Percentiles rank a stretch among this genome's conserved stretches.
These are phyloP conservation scores for Metellina segmentata DNA, from an alignment of 2,888 invertebrate genomes.

Conservation along the genomic window DNA sequence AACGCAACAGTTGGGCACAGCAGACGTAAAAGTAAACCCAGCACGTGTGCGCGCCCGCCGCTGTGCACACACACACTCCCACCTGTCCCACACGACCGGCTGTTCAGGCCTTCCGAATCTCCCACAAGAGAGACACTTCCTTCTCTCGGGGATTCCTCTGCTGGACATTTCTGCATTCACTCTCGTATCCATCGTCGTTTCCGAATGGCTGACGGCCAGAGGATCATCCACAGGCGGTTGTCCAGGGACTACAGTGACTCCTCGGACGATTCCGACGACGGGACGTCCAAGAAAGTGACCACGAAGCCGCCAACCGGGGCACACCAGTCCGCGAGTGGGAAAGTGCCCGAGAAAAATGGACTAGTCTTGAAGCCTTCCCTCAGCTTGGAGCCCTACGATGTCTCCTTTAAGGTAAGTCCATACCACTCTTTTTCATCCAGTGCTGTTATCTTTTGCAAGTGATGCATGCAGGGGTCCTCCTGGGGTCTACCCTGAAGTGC, in stretches of 20 bases:
- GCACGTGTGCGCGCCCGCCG: conserved; percentile 46
- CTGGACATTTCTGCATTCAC: not conserved
- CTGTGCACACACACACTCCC: conserved; percentile 64
- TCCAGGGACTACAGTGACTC: conserved; percentile 74
- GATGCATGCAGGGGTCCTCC: no score
- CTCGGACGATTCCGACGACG: conserved; percentile 70
- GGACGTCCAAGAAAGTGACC: not conserved
- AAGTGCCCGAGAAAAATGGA: conserved; percentile 64
- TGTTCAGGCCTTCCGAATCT: conserved; percentile 3
- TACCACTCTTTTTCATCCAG: conserved; percentile 38
- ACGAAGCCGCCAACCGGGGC: not conserved
- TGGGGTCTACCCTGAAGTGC: not conserved
- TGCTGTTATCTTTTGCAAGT: conserved; percentile 22
- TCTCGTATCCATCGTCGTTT: not conserved
- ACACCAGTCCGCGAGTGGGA: conserved; percentile 8
- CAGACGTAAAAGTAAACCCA: conserved; percentile 38
- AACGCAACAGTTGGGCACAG: conserved; percentile 68
- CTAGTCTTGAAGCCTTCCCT: conserved; percentile 64
- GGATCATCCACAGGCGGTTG: conserved; percentile 63
- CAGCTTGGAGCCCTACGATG: conserved; percentile 74
- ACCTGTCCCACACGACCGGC: conserved; percentile 43
- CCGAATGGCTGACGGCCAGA: conserved; percentile 53
- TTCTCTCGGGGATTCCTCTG: conserved; percentile 1
- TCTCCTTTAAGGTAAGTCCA: conserved; percentile 72
- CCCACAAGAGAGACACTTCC: conserved; percentile 17